Base-by-base conservation (phyloP, 2,888 invertebrate genomes). In the Nowickia ferox region DNA sequence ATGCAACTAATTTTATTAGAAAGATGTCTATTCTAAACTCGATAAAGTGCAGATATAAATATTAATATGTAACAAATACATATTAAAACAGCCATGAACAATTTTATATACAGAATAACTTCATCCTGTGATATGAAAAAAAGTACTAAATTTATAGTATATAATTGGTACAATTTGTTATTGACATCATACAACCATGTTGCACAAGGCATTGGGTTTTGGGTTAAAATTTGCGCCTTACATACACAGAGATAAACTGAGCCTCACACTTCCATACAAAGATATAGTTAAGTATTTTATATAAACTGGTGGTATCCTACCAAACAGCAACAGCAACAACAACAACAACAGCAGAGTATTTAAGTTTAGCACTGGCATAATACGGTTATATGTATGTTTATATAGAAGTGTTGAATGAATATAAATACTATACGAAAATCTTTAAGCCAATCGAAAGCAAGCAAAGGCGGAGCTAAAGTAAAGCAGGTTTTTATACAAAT, bases 401-500 rank as follows among this genome's bases (percentile, higher is more conserved):
- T 59, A 30, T 76, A 38, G 17, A 30, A 44, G 38, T 53, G 40
- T 55, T 2, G 59, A 42, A 66, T 68, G 74, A 74, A 81, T 75
- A 81, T 57, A 79, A 74, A 75, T 72, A 69, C 75, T 57, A 80
- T 68, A 74, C 80, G 87, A 80, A 89, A 88, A 89, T 88, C 88
- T 89, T 88, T 88, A 89, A 90, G 90, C 91, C 91, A 91, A 91
- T 91, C 91, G 90, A 89, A 89, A 89, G 71, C 83, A 89, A 88
- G 88, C 88, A 90, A 89, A 89, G 91, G 91, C 91, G 91, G 91
- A 90, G 91, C 90, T 89, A 90, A 88, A 87, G 59, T 88, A 88
- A 91, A 92, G 91, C 90, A 89, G 91, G 86, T 86, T 91, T 90
- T 86, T 87, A 88, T 88, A 88, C 87, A 75, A 53, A 44, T 78